Base-by-base conservation (phyloP, 1,140 invertebrate species). In the Drosophila virilis region DNA sequence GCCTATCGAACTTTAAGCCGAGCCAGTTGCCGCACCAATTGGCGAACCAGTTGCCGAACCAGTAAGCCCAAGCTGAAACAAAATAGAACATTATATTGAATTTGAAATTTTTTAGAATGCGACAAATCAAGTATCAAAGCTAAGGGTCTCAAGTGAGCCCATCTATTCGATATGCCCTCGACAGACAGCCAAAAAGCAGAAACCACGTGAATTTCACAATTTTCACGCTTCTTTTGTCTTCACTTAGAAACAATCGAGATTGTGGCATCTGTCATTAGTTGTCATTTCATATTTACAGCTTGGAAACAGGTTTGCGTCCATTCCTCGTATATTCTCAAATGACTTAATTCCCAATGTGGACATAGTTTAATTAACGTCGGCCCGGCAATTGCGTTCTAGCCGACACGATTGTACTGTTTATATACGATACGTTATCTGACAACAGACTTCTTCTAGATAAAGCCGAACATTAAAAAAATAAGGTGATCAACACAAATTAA, bases 381-480 rank as follows among this genome's bases (percentile, higher is more conserved):
- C 55, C 22, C 45, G 17, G 61, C 45, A 72, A 73, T 73, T 73
- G 64, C 70, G 70, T 68, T 73, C 55, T 60, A 54, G 13, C 33
- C 17, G 7, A 58, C 54, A 66, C 46, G 55, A 52, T 46, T 69
- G 40, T 17, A 42, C 35, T 32, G 46, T 57, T 13, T 45, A 66
- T n/a, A 33, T 54, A 52, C 61, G 51, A 66, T 43, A 72, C 37
- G 61, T 68, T 67, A 72, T 67, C 69, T 52, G 28, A 28, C 10
- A 4, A 2, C 13, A 6, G 42, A 45, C 32, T 64, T 52, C 40
- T 22, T 10, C 42, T 13, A 71, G 61, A 65, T 71, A 65, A 67
- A 33, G 52, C 35, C 3, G 8, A 7, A 35, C 48, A n/a, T 57
- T 5, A n/a, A 13, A 45, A 33, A 28, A 28, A 28, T 28, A 28